Evolutionary conservation across 2,113 vertebrate species (phyloP), one percentile per base, ranked within the genome.

Genomic region (Strix uralensis): DNA sequence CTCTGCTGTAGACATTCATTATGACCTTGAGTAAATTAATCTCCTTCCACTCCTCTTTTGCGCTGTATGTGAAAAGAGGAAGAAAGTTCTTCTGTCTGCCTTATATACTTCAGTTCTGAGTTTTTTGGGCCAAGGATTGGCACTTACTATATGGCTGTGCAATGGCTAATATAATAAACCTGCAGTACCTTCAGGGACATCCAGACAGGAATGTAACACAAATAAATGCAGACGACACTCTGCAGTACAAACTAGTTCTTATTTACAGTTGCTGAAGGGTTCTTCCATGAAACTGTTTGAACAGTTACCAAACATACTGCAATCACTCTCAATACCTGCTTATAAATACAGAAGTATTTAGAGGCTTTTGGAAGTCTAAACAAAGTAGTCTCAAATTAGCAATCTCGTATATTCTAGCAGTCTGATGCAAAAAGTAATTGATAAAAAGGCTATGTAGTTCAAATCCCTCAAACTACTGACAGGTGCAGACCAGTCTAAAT

Each of bases 1-100:
- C 62, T 86, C 38, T 93, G 69, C 47, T 49, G 25, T 6, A 81
- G n/a, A 84, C 8, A 81, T 46, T 73, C 57, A 36, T 2, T 67
- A 91, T 57, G 69, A 96, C 80, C 63, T 86, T 91, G 63, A 93
- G 47, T 73, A 94, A 90, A 81, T 38, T 58, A n/a, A 78, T 81
- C n/a, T 78, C 19, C 11, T 21, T 71, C 52, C 16, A 94, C 10
- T 15, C 5, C 11, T 47, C 36, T 36, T 74, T 69, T 5, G 0
- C 27, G 58, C 27, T 57, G 21, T 16, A 46, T 30, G 9, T 21
- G 26, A 47, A 67, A 94, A 90, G 57, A 85, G 7, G 4, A 85
- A 86, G 7, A 32, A 47, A 71, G 13, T 55, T 88, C 20, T 63
- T 54, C 26, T 22, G 29, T 26, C 26, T 81, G 21, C 15, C 18